Evolutionary conservation across 1,140 invertebrate genomes (phyloP), one percentile per base, ranked within the genome.

Genomic region (Leptinotarsa texana): DNA sequence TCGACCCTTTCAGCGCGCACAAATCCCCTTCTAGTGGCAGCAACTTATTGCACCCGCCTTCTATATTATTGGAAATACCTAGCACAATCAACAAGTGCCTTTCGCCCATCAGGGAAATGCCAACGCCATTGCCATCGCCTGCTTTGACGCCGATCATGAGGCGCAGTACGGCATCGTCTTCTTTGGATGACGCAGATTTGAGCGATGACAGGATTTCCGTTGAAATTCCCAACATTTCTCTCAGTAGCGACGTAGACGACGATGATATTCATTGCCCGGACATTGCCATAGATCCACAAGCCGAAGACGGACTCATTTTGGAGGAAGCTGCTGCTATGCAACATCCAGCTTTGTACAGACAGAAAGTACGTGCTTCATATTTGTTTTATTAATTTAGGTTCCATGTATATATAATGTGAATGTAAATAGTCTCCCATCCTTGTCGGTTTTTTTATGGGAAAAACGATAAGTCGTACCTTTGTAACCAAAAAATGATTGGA

Each of bases 31-130:
- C 77, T 13, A 80, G 81, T 68, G 87, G 88, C 68, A 86, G 86
- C 77, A 91, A 90, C 79, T 84, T 89, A 3, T 85, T 90, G 27
- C 90, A 91, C 84, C 91, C 91, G 27, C 91, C 91, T 15, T 90
- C 89, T 33, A 93, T 93, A 75, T 86, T 92, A 15, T 86, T 93
- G 47, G 92, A 94, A 87, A 90, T 93, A 73, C 92, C 92, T 8
- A 89, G 88, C 78, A 86, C 87, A 81, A 91, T 91, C 51, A 91
- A 90, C 79, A 91, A 91, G 82, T 93, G 92, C 83, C 86, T 93
- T 69, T 93, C 92, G 47, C 91, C 92, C 1, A 93, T 93, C 73
- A 86, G 91, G 71, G 92, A 93, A 83, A 84, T 93, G 69, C 92
- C 92, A 0, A 92, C 91, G 4, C 92, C 92, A 51, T 87, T 88